Conservation (phyloP, 2,113 vertebrate species). For the Cryptotis parvus region DNA sequence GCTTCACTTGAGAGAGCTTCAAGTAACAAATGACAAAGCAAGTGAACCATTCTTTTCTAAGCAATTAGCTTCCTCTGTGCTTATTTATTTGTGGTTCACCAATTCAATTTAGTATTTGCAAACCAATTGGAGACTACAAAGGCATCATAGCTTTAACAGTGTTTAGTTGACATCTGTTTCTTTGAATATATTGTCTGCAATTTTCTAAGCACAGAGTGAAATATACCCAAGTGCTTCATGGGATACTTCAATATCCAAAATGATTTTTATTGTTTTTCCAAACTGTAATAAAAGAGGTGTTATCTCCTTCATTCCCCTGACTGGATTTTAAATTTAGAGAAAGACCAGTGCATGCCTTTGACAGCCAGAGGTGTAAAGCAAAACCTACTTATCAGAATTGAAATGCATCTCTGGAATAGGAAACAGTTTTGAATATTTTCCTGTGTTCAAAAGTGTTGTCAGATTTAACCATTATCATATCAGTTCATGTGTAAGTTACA, state of each 20-base stretch:
- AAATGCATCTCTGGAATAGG: conserved; percentile 77
- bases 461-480: conserved; percentile 74
- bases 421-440: conserved; percentile 76
- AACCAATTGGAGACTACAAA: conserved; percentile 13
- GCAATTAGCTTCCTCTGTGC: conserved; percentile 66
- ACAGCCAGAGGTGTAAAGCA: conserved; percentile 78
- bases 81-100: conserved; percentile 60
- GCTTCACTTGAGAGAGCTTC: not conserved
- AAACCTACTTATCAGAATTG: conserved; percentile 78
- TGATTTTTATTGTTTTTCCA: conserved; percentile 80
- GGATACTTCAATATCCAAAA: conserved; percentile 78
- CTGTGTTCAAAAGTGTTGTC: conserved; percentile 67
- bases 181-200: conserved; percentile 62
- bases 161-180: conserved; percentile 60
- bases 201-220: conserved; percentile 72
- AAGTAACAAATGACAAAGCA: conserved; percentile 48
- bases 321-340: conserved; percentile 81
- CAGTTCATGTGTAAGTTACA: conserved; percentile 35
- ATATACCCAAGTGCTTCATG: conserved; percentile 60
- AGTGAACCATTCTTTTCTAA: conserved; percentile 44
- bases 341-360: conserved; percentile 60
- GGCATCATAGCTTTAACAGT: not conserved
- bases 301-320: conserved; percentile 76
- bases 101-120: conserved; percentile 48
- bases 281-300: conserved; percentile 80